phyloP scores from a whole-genome alignment of 64 coral and sea anemone genomes.

The Montipora cactus region DNA sequence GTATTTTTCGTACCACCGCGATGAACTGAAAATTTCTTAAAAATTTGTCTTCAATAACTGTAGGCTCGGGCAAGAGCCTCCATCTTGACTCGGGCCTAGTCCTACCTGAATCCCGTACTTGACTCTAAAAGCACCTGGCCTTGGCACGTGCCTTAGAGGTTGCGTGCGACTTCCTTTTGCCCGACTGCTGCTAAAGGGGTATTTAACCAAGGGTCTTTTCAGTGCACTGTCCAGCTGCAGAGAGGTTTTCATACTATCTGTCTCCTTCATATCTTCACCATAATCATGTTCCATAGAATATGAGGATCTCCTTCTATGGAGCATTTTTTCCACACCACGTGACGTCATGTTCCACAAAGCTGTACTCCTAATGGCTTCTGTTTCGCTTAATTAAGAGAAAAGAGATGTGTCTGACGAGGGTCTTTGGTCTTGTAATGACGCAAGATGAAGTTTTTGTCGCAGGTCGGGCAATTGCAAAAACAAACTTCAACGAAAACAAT shows the following conservation, averaged over 20 bases:
- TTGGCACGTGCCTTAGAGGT: background rate
- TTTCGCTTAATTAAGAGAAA: too few species aligned
- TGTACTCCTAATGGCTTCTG: too few species aligned
- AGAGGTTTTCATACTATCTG: background rate
- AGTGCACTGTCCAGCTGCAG: background rate
- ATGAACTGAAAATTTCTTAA: too few species aligned
- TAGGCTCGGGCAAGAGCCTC: background rate
- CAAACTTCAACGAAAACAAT: too few species aligned
- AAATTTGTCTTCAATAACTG: too few species aligned
- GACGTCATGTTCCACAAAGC: background rate
- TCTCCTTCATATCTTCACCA: background rate
- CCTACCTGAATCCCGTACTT: constrained; percentile 10
- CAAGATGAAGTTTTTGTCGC: too few species aligned
- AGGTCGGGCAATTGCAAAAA: too few species aligned
- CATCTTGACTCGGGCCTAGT: background rate
- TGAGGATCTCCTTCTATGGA: background rate
- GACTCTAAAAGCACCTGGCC: background rate
- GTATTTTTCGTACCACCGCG: too few species aligned
- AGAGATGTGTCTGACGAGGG: too few species aligned
- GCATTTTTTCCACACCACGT: background rate
- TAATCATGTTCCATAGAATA: background rate
- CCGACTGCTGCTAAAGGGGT: background rate
- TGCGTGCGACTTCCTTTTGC: background rate
- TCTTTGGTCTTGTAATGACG: too few species aligned
- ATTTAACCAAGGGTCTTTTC: background rate